Conservation (phyloP, 2,113 vertebrate species). For the Neomonachus schauinslandi region DNA sequence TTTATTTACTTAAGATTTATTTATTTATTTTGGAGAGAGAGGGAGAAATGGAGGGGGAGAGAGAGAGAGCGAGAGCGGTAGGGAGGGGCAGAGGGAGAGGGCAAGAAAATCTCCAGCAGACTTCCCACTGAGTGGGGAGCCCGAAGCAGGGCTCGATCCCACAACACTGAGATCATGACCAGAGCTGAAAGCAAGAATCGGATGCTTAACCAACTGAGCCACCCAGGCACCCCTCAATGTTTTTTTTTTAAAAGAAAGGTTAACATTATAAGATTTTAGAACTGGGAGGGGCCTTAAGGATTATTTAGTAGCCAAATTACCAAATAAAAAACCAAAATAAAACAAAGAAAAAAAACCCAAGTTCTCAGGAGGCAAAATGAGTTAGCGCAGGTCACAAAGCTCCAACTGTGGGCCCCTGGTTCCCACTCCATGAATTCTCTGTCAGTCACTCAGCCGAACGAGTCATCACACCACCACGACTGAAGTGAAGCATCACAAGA, state of each 20-base stretch:
- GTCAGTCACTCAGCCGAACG: background rate
- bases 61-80: background rate
- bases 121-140: background rate
- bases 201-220: background rate
- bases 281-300: background rate
- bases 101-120: background rate
- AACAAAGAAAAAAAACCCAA: background rate
- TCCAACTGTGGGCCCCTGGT: background rate
- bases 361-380: background rate
- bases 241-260: background rate
- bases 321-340: background rate
- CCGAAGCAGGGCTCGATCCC: background rate
- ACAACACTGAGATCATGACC: background rate
- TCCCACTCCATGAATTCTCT: background rate
- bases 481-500: background rate
- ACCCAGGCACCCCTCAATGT: background rate
- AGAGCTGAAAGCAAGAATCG: background rate
- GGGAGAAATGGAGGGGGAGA: no score
- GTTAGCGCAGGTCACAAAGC: background rate
- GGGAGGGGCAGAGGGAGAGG: background rate
- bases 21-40: background rate
- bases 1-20: background rate
- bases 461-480: background rate
- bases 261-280: background rate
- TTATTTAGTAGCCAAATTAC: background rate